Evolutionary conservation across 2,888 invertebrate genomes (phyloP).

Genomic region (Liodrosophila aerea): DNA sequence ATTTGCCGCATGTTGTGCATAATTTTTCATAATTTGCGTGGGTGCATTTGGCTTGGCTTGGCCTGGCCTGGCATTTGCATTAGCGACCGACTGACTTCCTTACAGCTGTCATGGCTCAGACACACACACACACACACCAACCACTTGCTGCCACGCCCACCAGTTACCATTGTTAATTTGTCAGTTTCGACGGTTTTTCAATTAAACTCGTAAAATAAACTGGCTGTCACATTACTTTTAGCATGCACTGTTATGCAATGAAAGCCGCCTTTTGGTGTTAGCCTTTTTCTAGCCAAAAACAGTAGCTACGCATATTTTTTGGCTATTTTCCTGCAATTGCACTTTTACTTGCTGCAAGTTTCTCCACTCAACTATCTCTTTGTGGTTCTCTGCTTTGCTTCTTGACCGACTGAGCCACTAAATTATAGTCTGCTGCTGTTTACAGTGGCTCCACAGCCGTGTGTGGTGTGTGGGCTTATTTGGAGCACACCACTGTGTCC

Average conservation of each 20-base stretch:
- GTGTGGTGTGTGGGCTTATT: conserved; percentile 40
- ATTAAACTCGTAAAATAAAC: conserved; percentile 47
- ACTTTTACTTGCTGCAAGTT: conserved; percentile 52
- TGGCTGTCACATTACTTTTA: conserved; percentile 73
- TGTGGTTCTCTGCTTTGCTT: conserved; percentile 35
- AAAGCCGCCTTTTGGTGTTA: conserved; percentile 21
- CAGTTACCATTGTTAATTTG: conserved; percentile 40
- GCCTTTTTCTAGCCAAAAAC: conserved; percentile 33
- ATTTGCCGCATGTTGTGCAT: conserved; percentile 65
- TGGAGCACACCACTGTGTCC: conserved; percentile 29
- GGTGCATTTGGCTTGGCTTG: conserved; percentile 52
- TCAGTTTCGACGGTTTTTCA: conserved; percentile 53
- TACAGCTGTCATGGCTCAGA: conserved; percentile 58
- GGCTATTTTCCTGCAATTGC: conserved; percentile 42
- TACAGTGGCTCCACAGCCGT: conserved; percentile 8
- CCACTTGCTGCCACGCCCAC: conserved; percentile 43
- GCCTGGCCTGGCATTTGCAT: conserved; percentile 40
- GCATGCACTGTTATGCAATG: conserved; percentile 64
- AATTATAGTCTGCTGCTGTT: conserved; percentile 38
- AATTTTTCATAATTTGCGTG: conserved; percentile 77
- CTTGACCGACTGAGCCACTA: conserved; percentile 46
- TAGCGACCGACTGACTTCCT: conserved; percentile 74
- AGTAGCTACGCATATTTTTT: conserved; percentile 18
- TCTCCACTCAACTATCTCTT: no score
- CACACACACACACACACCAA: conserved; percentile 11